phyloP scores from a whole-genome alignment of 2,888 invertebrate genomes.

The Fragum sueziense region DNA sequence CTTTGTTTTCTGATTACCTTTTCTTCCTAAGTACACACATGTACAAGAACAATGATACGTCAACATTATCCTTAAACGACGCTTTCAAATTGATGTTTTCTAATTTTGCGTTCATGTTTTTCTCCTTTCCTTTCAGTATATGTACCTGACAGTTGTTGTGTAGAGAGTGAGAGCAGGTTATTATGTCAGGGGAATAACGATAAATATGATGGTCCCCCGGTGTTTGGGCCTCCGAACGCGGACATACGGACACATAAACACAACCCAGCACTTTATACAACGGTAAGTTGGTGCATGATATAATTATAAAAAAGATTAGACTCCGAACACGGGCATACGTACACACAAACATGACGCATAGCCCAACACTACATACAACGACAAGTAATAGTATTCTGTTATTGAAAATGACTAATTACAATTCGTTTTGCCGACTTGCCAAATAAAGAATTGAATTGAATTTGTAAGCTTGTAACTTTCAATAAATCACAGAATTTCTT shows the following conservation, averaged over 20 bases:
- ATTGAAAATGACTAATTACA: no score
- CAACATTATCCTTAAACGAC: no score
- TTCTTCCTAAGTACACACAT: no score
- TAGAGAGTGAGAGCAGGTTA: conserved; percentile 60
- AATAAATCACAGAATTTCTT: no score
- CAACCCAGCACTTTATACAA: conserved; percentile 70
- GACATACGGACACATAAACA: conserved; percentile 51
- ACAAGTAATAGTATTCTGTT: conserved; percentile 56
- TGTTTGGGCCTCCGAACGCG: conserved; percentile 56
- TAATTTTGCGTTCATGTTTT: no score
- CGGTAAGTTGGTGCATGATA: conserved; percentile 64
- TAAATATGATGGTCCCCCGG: conserved; percentile 67
- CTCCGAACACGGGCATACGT: conserved; percentile 48
- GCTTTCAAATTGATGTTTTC: no score
- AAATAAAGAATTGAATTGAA: no score
- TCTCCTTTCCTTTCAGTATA: conserved; percentile 51
- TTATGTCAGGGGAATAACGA: conserved; percentile 71
- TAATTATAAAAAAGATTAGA: conserved; percentile 64
- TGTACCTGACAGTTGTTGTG: conserved; percentile 76
- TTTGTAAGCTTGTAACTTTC: no score
- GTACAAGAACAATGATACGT: no score
- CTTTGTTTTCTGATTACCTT: no score
- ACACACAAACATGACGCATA: conserved; percentile 64
- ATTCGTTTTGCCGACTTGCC: no score
- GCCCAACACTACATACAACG: conserved; percentile 68